Evolutionary conservation across 1,140 invertebrate species (phyloP).

Genomic region (Diploscapter pachys): DNA sequence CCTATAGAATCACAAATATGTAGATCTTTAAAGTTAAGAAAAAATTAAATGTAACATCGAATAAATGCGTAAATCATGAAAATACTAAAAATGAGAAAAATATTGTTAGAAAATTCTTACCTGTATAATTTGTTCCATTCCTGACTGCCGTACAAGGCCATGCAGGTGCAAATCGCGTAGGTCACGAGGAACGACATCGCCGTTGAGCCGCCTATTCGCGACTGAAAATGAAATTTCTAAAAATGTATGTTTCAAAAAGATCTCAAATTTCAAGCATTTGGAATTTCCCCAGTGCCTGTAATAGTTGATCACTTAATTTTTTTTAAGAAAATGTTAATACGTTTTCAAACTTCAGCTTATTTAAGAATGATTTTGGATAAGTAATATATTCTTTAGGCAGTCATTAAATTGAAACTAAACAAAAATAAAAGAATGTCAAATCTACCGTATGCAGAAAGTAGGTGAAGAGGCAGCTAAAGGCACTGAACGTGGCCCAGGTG

Average conservation of each 20-base stretch:
- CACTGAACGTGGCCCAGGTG: slow-evolving; percentile 40
- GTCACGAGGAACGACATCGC: slow-evolving; percentile 31
- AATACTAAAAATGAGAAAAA: too few relatives aligned
- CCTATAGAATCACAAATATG: too few relatives aligned
- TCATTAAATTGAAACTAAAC: background rate
- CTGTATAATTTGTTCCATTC: slow-evolving; percentile 39
- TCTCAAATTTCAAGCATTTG: too few relatives aligned
- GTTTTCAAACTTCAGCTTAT: background rate
- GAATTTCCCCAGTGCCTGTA: background rate
- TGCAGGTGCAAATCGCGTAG: slow-evolving; percentile 25
- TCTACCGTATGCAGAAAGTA: slow-evolving; percentile 36
- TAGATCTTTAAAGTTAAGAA: too few relatives aligned
- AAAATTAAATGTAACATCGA: too few relatives aligned
- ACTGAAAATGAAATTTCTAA: background rate
- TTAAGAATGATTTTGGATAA: background rate
- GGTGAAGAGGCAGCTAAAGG: slow-evolving; percentile 41
- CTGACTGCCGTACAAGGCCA: slow-evolving; percentile 33
- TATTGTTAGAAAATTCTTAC: slow-evolving; percentile 9
- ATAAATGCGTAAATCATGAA: too few relatives aligned
- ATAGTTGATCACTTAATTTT: slow-evolving; percentile 2
- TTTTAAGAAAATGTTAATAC: background rate
- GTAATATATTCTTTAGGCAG: background rate
- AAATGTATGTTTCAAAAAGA: slow-evolving; percentile 5
- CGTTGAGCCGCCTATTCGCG: background rate
- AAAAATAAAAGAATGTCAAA: background rate